Base-by-base conservation (phyloP, 2,797 vertebrate species). In the Lutjanus campechanus region DNA sequence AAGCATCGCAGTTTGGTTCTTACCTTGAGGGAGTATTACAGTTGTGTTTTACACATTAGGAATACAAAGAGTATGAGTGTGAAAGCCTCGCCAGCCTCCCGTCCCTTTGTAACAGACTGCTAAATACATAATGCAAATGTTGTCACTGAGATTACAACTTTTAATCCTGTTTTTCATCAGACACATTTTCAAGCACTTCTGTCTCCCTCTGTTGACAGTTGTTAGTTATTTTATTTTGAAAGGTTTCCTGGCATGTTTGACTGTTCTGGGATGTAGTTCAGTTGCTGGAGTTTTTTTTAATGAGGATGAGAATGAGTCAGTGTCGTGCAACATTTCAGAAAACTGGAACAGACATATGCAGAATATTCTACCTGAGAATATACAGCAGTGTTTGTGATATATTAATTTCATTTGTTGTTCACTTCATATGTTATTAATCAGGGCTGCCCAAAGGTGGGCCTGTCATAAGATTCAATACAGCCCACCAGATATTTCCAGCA, bases 141-240 rank as follows among this genome's bases (percentile, higher is more conserved):
- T 70, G 20, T 69, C 55, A 43, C 44, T 43, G 43, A 25, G 56
- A 74, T 74, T 70, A 69, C 66, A 74, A 36, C 8, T 55, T 79
- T 73, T 59, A 73, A 62, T 78, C 53, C 46, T 15, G 11, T 41
- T 80, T 82, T 82, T 82, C 73, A 74, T 82, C 71, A 72, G 43
- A 69, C 47, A 11, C 59, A 50, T 60, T 69, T 50, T 70, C 16
- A 17, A 43, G 68, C 70, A 59, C 7, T 49, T 66, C 20, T 55
- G 50, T 60, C 46, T 77, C 67, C 36, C 44, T 60, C 46, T 77
- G 55, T 59, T 49, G 29, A 71, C 58, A 74, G 50, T 50, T 62
- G 51, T 6, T 29, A 13, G 12, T 46, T 58, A 13, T 69, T 62
- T 73, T 61, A 44, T 58, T 69, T 79, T 49, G 5, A 73, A 66